Evolutionary conservation across 2,888 invertebrate genomes (phyloP).

Genomic region (Diachrysia chrysitis): DNA sequence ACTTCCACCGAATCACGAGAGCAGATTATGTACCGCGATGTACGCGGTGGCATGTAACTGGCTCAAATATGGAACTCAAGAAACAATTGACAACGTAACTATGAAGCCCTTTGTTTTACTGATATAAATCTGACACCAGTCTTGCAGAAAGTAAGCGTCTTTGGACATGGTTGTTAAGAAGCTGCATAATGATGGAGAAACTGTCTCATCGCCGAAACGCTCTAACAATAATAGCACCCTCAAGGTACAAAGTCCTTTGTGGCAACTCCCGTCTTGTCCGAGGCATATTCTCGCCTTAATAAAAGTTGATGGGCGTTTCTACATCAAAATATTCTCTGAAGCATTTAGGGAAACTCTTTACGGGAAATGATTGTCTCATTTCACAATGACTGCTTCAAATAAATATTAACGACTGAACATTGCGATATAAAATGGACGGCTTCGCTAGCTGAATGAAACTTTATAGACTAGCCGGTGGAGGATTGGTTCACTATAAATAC

Average conservation of each 20-base stretch:
- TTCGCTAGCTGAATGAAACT: slow-evolving; percentile 40
- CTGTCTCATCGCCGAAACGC: slow-evolving; percentile 46
- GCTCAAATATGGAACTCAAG: slow-evolving; percentile 41
- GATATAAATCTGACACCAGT: slow-evolving; percentile 21
- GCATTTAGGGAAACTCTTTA: slow-evolving; percentile 52
- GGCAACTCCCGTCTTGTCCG: slow-evolving; percentile 60
- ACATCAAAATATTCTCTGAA: slow-evolving; percentile 56
- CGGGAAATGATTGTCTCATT: slow-evolving; percentile 54
- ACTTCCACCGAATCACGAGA: slow-evolving; percentile 26
- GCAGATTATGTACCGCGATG: slow-evolving; percentile 35
- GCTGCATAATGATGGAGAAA: slow-evolving; percentile 52
- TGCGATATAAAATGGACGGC: slow-evolving; percentile 53
- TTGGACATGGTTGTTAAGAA: slow-evolving; percentile 46
- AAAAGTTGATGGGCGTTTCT: slow-evolving; percentile 60
- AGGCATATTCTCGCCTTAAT: slow-evolving; percentile 59
- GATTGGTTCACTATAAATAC: slow-evolving; percentile 48
- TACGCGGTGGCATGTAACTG: slow-evolving; percentile 41
- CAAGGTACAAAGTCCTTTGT: slow-evolving; percentile 64
- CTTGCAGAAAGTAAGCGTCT: slow-evolving; percentile 26
- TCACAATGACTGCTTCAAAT: slow-evolving; percentile 54
- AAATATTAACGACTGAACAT: slow-evolving; percentile 58
- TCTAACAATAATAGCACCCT: slow-evolving; percentile 59
- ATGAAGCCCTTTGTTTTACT: slow-evolving; percentile 7
- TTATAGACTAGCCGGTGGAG: slow-evolving; percentile 43
- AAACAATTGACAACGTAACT: slow-evolving; percentile 51